Evolutionary conservation across 2,113 vertebrate genomes (phyloP), one percentile per base, ranked within the genome.

Genomic region (Rousettus leschenaultii): DNA sequence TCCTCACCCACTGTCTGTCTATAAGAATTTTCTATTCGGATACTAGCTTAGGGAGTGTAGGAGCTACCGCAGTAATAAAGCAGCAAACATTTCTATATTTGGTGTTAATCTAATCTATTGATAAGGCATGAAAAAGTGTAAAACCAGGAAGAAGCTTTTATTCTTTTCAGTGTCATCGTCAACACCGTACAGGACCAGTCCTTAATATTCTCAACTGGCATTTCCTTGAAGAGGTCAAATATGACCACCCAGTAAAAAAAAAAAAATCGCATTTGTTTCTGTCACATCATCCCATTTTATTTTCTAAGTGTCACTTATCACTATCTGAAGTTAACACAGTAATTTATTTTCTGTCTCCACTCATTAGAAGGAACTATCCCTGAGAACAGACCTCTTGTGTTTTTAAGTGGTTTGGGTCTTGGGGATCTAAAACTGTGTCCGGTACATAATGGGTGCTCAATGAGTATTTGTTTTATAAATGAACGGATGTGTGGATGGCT

Each of bases 181-280:
- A 51, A 63, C 63, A 48, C 6, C 71, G 35, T 26, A 43, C 14
- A 48, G 45, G 70, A 59, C 10, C 83, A 70, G 43, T 85, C 59
- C 65, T 88, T 51, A 68, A 78, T 1, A 89, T 74, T 22, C 71
- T 84, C 48, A 61, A 30, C 22, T 28, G 65, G 74, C 45, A 87
- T 86, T 90, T 73, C 85, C 51, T 71, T 19, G 14, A 83, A 33
- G 53, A 83, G 84, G 28, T 12, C 3, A 2, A 82, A 48, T 61
- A 68, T 87, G n/a, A 28, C 55, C 80, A 86, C 48, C 71, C 80
- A 79, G 11, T 26, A 33, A 77, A 96, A 90, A 43, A 96, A 90
- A 43, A 10, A 51, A 51, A 51, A 51, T 51, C 3, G 74, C 40
- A 57, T n/a, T 82, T 22, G 19, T 77, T 35, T 48, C 38, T 53